Evolutionary conservation across 1,140 invertebrate species (phyloP).

Genomic region (Acromyrmex heyeri): DNA sequence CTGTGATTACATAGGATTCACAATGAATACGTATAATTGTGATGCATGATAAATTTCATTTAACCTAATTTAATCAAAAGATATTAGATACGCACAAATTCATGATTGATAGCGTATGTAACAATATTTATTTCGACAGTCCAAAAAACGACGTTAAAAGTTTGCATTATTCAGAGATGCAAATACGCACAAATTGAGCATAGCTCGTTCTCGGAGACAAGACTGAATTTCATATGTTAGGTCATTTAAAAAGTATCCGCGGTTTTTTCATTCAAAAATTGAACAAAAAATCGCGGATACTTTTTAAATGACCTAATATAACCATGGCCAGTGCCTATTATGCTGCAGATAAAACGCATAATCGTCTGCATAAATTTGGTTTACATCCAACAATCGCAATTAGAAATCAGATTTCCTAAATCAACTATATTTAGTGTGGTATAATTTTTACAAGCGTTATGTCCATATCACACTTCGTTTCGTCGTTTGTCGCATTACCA

Average conservation of each 20-base stretch:
- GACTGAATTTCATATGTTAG: not conserved
- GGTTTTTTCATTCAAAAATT: too few species aligned
- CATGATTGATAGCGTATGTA: not conserved
- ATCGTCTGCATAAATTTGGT: not conserved
- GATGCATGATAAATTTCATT: not conserved
- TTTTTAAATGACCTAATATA: not conserved
- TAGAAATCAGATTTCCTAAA: conserved; percentile 45
- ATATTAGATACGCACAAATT: not conserved
- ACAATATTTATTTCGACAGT: not conserved
- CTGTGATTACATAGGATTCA: not conserved
- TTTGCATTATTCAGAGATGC: conserved; percentile 18
- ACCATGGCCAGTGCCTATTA: not conserved
- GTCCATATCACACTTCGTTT: too few species aligned
- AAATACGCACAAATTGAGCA: not conserved
- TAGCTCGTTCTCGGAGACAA: conserved; percentile 8
- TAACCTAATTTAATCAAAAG: not conserved
- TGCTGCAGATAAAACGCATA: not conserved
- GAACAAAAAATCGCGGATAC: too few species aligned
- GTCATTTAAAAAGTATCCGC: too few species aligned
- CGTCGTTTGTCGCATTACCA: too few species aligned
- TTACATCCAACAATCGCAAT: conserved; percentile 3
- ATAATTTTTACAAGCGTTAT: conserved; percentile 13
- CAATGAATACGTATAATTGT: not conserved
- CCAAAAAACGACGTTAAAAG: conserved; percentile 25
- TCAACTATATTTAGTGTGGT: conserved; percentile 30